Evolutionary conservation across 2,113 vertebrate species (phyloP).

Genomic region (Sitta europaea): DNA sequence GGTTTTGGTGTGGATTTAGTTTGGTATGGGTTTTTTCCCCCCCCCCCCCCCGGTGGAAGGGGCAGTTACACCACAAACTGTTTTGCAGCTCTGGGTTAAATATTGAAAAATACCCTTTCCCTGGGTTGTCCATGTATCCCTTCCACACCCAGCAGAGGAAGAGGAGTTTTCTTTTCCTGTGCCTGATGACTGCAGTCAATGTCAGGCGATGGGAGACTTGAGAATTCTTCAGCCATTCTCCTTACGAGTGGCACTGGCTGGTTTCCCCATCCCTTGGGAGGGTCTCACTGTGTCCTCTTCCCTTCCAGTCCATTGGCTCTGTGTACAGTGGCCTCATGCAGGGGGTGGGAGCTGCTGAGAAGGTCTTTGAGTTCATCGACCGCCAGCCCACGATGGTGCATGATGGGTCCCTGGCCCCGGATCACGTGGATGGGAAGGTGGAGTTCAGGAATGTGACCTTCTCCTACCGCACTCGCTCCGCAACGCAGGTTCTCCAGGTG

Average conservation of each 20-base stretch:
- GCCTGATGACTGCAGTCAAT: neutral
- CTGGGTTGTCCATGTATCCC: neutral
- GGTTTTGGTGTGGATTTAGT: neutral
- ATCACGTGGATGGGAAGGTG: slow-evolving; percentile 82
- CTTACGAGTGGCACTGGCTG: fast-evolving
- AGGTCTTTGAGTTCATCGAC: slow-evolving; percentile 95
- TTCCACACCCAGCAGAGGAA: neutral
- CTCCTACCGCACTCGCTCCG: slow-evolving; percentile 86
- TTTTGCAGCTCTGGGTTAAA: neutral
- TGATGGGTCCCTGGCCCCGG: slow-evolving; percentile 80
- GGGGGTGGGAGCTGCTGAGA: slow-evolving; percentile 93
- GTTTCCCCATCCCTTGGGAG: neutral
- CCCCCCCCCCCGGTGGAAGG: neutral
- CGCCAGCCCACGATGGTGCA: slow-evolving; percentile 80
- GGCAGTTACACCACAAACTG: neutral
- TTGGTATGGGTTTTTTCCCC: neutral
- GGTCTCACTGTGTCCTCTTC: neutral
- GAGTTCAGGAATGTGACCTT: slow-evolving; percentile 91
- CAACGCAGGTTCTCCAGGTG: slow-evolving; percentile 88
- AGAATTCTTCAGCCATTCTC: neutral
- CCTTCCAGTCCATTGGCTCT: slow-evolving; percentile 83
- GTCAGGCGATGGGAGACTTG: neutral
- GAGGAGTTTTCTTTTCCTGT: neutral
- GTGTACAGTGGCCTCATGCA: slow-evolving; percentile 97
- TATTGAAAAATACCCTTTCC: neutral